These are phyloP conservation scores for Carassius auratus DNA, from an alignment of 2,113 vertebrate genomes.

Conservation along the genomic window DNA sequence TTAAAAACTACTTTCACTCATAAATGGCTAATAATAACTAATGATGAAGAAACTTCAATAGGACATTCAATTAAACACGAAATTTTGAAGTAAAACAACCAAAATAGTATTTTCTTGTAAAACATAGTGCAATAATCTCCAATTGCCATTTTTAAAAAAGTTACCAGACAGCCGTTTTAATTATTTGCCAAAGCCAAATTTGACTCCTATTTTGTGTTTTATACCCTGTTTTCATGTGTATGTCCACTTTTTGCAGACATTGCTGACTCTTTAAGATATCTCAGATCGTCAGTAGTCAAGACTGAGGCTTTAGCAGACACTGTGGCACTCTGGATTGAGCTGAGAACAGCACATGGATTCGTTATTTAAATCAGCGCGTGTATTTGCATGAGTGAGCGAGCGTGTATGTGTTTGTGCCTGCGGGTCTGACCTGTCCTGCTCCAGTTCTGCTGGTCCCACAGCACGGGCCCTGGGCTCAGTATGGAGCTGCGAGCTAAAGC, in stretches of 20 bases:
- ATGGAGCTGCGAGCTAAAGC: slow-evolving; percentile 14
- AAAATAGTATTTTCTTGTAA: too few relatives aligned
- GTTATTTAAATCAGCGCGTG: slow-evolving; percentile 26
- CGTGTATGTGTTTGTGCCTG: neutral
- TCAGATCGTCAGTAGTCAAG: neutral
- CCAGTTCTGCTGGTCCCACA: slow-evolving; percentile 11
- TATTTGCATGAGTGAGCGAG: neutral
- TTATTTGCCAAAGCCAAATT: neutral
- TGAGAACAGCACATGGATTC: neutral
- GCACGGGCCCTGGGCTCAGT: slow-evolving; percentile 3
- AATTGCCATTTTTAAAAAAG: too few relatives aligned
- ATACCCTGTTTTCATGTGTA: too few relatives aligned
- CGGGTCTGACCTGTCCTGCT: slow-evolving; percentile 14
- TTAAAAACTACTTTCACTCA: neutral
- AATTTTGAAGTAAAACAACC: neutral
- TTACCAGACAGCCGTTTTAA: too few relatives aligned
- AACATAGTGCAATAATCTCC: too few relatives aligned
- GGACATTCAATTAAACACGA: neutral
- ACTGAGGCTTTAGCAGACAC: neutral
- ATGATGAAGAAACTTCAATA: neutral
- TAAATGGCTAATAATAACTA: neutral
- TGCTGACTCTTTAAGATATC: neutral
- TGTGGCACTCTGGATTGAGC: neutral
- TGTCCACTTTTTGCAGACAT: neutral
- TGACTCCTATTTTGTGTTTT: neutral